Evolutionary conservation across 2,113 vertebrate genomes (phyloP).

Genomic region (Centropus unirufus): DNA sequence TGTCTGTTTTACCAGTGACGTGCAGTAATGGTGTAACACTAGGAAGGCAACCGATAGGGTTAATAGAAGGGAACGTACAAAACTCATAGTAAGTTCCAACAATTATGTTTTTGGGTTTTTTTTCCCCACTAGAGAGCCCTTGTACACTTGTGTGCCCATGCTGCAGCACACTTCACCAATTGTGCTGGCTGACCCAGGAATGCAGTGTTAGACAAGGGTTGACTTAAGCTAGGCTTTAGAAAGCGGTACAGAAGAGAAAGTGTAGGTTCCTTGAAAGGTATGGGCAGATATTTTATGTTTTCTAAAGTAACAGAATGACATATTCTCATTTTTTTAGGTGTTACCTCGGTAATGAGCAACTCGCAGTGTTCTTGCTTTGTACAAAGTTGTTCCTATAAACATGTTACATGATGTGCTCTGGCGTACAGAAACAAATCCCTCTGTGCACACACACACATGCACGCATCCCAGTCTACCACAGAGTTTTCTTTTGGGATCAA

Average conservation of each 20-base stretch:
- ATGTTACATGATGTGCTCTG: background rate
- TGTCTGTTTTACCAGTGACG: background rate
- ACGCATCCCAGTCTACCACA: background rate
- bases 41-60: background rate
- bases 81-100: background rate
- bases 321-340: background rate
- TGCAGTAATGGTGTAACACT: background rate
- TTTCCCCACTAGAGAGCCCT: background rate
- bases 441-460: background rate
- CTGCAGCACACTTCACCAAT: background rate
- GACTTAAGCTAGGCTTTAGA: background rate
- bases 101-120: background rate
- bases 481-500: background rate
- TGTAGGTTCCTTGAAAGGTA: background rate
- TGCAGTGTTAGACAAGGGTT: rapidly evolving
- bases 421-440: background rate
- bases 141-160: background rate
- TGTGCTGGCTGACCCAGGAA: background rate
- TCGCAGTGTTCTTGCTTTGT: background rate
- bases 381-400: background rate
- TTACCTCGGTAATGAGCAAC: background rate
- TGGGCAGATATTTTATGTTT: background rate
- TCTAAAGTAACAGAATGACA: background rate
- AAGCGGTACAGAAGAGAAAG: background rate
- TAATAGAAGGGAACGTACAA: background rate